Base-by-base conservation (phyloP, 2,797 vertebrate genomes). In the Rhynchonycteris naso region DNA sequence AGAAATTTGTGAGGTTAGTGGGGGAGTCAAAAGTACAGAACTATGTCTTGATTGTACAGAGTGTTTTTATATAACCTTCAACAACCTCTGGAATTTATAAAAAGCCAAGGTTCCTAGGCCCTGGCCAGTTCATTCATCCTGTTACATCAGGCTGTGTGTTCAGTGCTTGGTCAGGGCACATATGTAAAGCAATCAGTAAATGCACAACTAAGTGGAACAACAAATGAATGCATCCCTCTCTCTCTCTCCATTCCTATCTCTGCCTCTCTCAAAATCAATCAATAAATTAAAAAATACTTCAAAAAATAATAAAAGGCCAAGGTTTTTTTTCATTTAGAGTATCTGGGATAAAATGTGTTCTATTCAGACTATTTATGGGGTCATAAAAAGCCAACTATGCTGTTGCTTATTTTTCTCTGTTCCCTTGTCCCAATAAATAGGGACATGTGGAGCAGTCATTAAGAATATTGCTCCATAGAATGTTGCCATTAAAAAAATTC, bases 401-500 rank as follows among this genome's bases (percentile, higher is more conserved):
- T 66, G 7, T 33, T n/a, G 6, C 28, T 82, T 61, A n/a, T 43
- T 82, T 66, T 22, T 78, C 26, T 86, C 18, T 58, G 14, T 38
- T 71, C 5, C 33, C 22, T 24, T 38, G 13, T 38, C 33, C 19
- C 61, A 74, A 18, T 15, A 68, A n/a, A 71, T 22, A n/a, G 28
- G 71, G 26, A 84, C 2, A 5, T 75, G 24, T 4, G 7, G 10
- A 76, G 2, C 19, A 21, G 50, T 81, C 61, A 91, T 38, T 65
- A 58, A 12, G 56, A 61, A 69, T 15, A 59, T 19, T 35, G 19
- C 47, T 88, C 65, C 21, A 43, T 7, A 76, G 89, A 93, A 91
- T 59, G 61, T 91, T 72, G 50, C 30, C 54, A 94, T 84, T 91
- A 33, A 82, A 74, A 43, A 85, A 71, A 80, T 33, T 89, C 58